phyloP scores from a whole-genome alignment of 1,140 invertebrate species.

The Drosophila erecta region DNA sequence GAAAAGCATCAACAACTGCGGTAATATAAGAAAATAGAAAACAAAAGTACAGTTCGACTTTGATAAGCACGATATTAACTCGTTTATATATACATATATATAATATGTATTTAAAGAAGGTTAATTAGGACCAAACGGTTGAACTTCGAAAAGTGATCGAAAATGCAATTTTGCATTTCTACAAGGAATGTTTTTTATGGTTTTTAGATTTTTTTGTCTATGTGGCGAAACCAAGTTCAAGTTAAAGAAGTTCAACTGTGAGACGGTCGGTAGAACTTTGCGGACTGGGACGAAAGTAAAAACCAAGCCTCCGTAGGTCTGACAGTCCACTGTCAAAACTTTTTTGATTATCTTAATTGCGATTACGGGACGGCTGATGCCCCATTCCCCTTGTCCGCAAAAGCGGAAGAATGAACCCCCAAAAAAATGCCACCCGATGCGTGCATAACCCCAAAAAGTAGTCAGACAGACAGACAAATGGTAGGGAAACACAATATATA shows the following conservation, averaged over 20 bases:
- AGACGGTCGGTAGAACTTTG: conserved; percentile 26
- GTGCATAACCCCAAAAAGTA: conserved; percentile 55
- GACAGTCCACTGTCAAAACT: conserved; percentile 80
- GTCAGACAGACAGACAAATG: conserved; percentile 40
- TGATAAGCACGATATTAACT: not conserved
- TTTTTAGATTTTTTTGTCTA: not conserved
- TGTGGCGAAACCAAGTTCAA: not conserved
- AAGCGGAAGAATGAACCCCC: not conserved
- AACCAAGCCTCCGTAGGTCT: conserved; percentile 46
- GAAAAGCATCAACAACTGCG: conserved; percentile 17
- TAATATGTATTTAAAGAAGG: not conserved
- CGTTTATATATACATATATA: not conserved
- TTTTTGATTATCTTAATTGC: conserved; percentile 84
- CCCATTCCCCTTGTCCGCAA: not conserved
- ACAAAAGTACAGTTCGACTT: not conserved
- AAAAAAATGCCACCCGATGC: conserved; percentile 34
- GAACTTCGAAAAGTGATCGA: not conserved
- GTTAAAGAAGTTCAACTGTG: conserved; percentile 1
- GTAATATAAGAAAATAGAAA: conserved; percentile 5
- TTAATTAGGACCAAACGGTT: not conserved
- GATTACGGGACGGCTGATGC: conserved; percentile 56
- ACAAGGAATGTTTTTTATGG: not conserved
- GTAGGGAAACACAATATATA: conserved; percentile 53
- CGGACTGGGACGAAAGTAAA: conserved; percentile 63
- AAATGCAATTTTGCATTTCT: not conserved